Conservation (phyloP, 2,113 vertebrate species). For the Aptenodytes patagonicus region DNA sequence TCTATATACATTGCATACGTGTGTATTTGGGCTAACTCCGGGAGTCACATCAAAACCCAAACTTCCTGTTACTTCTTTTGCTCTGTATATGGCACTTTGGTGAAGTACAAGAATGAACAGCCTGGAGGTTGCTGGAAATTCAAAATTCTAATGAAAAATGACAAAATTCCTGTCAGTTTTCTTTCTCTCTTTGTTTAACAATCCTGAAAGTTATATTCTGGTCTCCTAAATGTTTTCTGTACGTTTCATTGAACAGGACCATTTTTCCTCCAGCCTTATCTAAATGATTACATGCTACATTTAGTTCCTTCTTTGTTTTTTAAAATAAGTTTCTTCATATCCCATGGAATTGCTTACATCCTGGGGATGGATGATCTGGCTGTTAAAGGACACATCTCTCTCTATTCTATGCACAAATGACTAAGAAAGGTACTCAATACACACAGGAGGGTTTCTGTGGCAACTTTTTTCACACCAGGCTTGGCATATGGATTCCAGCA, state of each 20-base stretch:
- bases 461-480: neutral
- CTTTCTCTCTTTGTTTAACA: neutral
- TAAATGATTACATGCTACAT: neutral
- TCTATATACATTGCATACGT: neutral
- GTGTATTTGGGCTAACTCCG: neutral
- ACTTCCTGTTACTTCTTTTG: neutral
- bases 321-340: neutral
- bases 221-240: neutral
- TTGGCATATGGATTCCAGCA: fast-evolving
- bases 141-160: neutral
- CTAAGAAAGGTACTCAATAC: neutral
- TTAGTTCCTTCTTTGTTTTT: neutral
- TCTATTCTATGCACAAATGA: neutral
- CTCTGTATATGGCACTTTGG: neutral
- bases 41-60: neutral
- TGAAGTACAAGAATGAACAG: neutral
- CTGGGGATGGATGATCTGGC: neutral
- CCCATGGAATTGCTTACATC: neutral
- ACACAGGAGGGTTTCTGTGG: neutral
- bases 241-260: neutral
- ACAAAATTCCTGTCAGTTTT: neutral
- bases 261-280: neutral
- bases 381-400: neutral
- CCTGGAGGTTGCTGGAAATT: neutral
- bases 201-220: neutral